Evolutionary conservation across 2,113 vertebrate species (phyloP).

Genomic region (Rutilus rutilus): DNA sequence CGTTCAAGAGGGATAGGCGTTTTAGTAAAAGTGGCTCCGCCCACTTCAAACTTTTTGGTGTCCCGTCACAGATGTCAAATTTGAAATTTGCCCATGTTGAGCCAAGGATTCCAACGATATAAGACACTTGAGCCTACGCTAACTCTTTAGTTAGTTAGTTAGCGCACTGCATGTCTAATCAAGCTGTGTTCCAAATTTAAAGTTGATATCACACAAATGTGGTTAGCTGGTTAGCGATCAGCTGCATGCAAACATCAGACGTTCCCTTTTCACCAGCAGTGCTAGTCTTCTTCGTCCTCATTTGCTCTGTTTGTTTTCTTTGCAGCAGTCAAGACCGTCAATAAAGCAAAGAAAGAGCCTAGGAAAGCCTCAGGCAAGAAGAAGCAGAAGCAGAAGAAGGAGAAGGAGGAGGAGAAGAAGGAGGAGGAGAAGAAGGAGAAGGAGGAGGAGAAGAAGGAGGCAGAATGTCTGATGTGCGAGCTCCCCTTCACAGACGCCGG

Average conservation of each 20-base stretch:
- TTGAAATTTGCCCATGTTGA: no score
- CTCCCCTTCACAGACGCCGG: conserved; percentile 81
- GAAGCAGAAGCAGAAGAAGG: conserved; percentile 35
- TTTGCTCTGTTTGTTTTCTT: background rate
- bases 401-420: conserved; percentile 38
- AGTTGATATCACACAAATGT: no score
- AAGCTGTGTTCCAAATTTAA: no score
- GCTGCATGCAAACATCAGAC: background rate
- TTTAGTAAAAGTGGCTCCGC: no score
- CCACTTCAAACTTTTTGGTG: no score
- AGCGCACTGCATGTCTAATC: no score
- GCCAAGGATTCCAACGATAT: no score
- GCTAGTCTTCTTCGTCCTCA: background rate
- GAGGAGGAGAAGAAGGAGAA: conserved; percentile 50
- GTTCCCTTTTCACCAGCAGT: background rate
- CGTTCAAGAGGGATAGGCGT: no score
- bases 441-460: conserved; percentile 54
- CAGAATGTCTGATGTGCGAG: conserved; percentile 74
- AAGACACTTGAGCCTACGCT: no score
- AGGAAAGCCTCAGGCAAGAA: conserved; percentile 63
- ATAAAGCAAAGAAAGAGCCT: background rate
- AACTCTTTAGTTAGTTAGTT: no score
- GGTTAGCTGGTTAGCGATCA: no score
- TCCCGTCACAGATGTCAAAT: no score
- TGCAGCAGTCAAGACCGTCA: conserved; percentile 48